Evolutionary conservation across 2,888 invertebrate genomes (phyloP), one percentile per base, ranked within the genome.

Genomic region (Laspeyria flexula): DNA sequence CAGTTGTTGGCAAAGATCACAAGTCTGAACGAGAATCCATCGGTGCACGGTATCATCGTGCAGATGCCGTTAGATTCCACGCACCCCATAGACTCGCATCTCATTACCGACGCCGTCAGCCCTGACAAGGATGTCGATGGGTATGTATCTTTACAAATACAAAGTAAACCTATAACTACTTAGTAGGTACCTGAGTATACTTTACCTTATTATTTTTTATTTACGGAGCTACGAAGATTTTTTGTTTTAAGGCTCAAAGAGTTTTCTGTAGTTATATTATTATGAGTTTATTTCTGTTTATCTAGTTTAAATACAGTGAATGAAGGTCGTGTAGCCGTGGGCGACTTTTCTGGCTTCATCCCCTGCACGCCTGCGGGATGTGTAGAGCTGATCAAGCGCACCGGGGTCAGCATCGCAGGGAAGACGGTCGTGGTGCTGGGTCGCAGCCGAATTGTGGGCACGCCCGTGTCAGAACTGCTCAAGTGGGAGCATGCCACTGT

Each of bases 321-420:
- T 86, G 98, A 99, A 78, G 99, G 99, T 0, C 95, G 96, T 58
- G 94, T 98, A 3, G 96, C 98, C 0, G 95, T 97, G 49, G 99
- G 99, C 0, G 98, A 99, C 79, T 91, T 98, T 71, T 92, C 94
- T 1, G 97, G 98, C 33, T 98, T 99, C 81, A 84, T 99, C 41
- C 99, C 99, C 0, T 99, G 99, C 85, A 99, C 99, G 0, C 99
- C 99, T 0, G 96, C 96, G 60, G 99, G 99, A 1, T 98, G 98
- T 77, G 93, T 99, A 56, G 98, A 99, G 81, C 94, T 99, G 5
- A 97, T 98, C 68, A 96, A 96, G 83, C 94, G 95, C 57, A 95
- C 95, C 38, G 97, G 97, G 0, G 93, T 96, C 0, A 71, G 94
- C 62, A 96, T 99, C 43, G 94, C 94, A 31, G 99, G 99, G 3